phyloP scores from a whole-genome alignment of 2,888 invertebrate species.

The Gari tellinella region DNA sequence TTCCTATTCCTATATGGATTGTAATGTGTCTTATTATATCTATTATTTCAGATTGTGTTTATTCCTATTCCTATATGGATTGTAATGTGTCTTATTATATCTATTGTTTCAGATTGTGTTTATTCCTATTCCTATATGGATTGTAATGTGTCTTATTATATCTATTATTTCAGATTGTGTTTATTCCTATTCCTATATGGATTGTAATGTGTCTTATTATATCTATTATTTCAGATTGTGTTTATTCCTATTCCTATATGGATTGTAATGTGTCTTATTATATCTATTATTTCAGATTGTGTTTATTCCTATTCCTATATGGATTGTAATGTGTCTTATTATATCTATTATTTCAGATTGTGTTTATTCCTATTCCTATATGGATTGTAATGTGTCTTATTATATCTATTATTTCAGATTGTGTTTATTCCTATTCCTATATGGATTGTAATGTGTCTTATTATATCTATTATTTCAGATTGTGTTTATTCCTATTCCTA shows the following conservation, averaged over 20 bases:
- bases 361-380: constrained; percentile 96
- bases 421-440: not conserved
- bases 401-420: too few relatives aligned
- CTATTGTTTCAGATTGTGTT: too few relatives aligned
- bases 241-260: constrained; percentile 1
- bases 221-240: not conserved
- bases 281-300: constrained; percentile 1
- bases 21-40: too few relatives aligned
- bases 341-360: constrained; percentile 87
- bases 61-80: too few relatives aligned
- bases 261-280: not conserved
- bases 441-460: not conserved
- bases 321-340: not conserved
- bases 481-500: not conserved
- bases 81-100: too few relatives aligned
- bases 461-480: not conserved
- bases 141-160: too few relatives aligned
- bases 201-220: not conserved
- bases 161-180: too few relatives aligned
- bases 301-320: not conserved
- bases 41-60: too few relatives aligned
- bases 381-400: constrained; percentile 98
- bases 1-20: too few relatives aligned
- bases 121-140: too few relatives aligned
- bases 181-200: not conserved